phyloP scores from a whole-genome alignment of 2,113 vertebrate genomes.

The Sprattus sprattus region DNA sequence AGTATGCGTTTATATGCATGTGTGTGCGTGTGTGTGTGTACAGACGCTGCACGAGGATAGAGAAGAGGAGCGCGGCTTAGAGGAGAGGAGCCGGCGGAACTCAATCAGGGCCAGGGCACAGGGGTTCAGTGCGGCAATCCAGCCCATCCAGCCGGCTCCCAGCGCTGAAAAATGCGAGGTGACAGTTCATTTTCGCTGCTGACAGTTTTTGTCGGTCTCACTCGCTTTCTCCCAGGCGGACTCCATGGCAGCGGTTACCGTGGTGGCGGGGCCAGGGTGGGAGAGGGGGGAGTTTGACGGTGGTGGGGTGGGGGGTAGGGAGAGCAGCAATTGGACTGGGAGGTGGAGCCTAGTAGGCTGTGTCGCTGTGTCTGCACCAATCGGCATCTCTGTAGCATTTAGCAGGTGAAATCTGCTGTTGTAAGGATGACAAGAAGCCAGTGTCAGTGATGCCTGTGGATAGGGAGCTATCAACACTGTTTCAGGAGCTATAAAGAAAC shows the following conservation, averaged over 20 bases:
- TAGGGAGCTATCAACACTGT: neutral
- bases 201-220: conserved; percentile 86
- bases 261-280: conserved; percentile 39
- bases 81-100: conserved; percentile 80
- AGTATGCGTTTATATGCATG: neutral
- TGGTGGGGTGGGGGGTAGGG: neutral
- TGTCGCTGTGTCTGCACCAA: neutral
- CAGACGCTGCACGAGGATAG: conserved; percentile 15
- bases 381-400: neutral
- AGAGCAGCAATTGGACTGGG: neutral
- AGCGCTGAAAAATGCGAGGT: conserved; percentile 86
- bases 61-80: neutral
- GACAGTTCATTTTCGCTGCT: conserved; percentile 89
- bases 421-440: neutral
- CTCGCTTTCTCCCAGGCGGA: conserved; percentile 76
- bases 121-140: conserved; percentile 82
- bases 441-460: neutral
- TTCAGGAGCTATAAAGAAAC: neutral
- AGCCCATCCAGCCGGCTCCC: conserved; percentile 56
- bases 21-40: conserved; percentile 16
- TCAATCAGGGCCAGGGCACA: conserved; percentile 85
- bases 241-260: conserved; percentile 58
- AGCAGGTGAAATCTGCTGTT: neutral
- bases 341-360: neutral
- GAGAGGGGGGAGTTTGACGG: neutral